Percentiles rank a stretch among this genome's conserved stretches.
Evolutionary conservation across 1,140 invertebrate genomes (phyloP).

Genomic region (Penaeus vannamei): DNA sequence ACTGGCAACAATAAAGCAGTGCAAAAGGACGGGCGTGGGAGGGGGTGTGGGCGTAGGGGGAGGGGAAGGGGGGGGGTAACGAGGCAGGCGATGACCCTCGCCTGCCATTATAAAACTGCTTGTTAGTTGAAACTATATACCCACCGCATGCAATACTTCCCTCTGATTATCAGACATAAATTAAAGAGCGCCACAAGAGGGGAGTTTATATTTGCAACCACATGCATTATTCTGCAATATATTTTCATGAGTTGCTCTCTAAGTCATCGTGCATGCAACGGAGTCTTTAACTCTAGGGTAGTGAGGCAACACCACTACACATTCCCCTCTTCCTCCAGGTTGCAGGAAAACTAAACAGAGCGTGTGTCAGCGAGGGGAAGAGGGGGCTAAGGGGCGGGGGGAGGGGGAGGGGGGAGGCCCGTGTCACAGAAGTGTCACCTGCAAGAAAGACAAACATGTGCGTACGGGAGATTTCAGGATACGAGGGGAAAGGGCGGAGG

Average conservation of each 20-base stretch:
- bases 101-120: slow-evolving; percentile 42
- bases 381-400: not conserved
- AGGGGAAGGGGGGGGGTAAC: not conserved
- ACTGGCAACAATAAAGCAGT: no score
- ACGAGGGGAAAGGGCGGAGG: not conserved
- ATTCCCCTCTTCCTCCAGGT: no score
- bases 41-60: not conserved
- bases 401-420: not conserved
- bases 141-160: slow-evolving; percentile 24
- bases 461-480: not conserved
- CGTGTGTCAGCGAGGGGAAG: not conserved
- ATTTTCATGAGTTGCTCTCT: not conserved
- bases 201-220: slow-evolving; percentile 43
- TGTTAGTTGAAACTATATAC: slow-evolving; percentile 25
- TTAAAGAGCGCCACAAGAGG: slow-evolving; percentile 36
- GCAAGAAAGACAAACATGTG: no score
- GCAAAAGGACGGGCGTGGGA: not conserved
- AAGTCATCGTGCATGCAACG: no score
- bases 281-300: no score
- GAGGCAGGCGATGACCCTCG: slow-evolving; percentile 16
- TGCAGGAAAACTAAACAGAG: no score
- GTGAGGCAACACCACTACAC: no score
- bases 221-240: slow-evolving; percentile 31
- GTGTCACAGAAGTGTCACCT: no score
- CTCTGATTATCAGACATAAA: slow-evolving; percentile 29